Conservation (phyloP, 2,888 invertebrate genomes). For the Eueremaeus valkanovi region DNA sequence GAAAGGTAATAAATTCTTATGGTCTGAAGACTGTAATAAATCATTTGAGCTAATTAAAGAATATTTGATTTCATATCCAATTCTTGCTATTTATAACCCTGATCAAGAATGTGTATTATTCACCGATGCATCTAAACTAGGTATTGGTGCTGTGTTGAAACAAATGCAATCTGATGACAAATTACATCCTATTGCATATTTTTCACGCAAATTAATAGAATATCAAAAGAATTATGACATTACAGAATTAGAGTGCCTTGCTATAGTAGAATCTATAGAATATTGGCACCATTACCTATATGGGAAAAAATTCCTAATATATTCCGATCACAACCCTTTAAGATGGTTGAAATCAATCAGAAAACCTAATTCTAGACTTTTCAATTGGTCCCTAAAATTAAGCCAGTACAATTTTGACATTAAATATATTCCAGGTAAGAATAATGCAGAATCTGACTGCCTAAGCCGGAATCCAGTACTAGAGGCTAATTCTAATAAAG, state of each 20-base stretch:
- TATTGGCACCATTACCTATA: slow-evolving; percentile 32
- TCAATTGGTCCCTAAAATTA: slow-evolving; percentile 29
- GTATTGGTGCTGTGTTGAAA: slow-evolving; percentile 38
- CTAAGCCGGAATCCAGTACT: slow-evolving; percentile 39
- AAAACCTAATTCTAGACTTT: slow-evolving; percentile 24
- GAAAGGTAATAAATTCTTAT: slow-evolving; percentile 12
- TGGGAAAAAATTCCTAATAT: background rate
- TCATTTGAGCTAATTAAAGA: slow-evolving; percentile 40
- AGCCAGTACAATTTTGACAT: slow-evolving; percentile 45
- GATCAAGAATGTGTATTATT: background rate
- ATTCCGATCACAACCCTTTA: slow-evolving; percentile 31
- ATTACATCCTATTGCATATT: slow-evolving; percentile 41
- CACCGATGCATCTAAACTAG: slow-evolving; percentile 31
- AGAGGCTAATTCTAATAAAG: background rate
- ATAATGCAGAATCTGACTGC: slow-evolving; percentile 45
- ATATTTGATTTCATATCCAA: slow-evolving; percentile 17
- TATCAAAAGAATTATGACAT: slow-evolving; percentile 31
- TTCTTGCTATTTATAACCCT: slow-evolving; percentile 29
- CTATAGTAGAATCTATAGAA: slow-evolving; percentile 19
- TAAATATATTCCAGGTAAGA: slow-evolving; percentile 42
- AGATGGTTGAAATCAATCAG: background rate
- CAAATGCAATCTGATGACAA: slow-evolving; percentile 45
- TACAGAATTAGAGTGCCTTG: slow-evolving; percentile 35
- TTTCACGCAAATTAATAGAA: slow-evolving; percentile 44
- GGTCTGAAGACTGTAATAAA: slow-evolving; percentile 14